Evolutionary conservation across 64 coral and sea anemone species (phyloP).

Genomic region (Acropora tenuis): DNA sequence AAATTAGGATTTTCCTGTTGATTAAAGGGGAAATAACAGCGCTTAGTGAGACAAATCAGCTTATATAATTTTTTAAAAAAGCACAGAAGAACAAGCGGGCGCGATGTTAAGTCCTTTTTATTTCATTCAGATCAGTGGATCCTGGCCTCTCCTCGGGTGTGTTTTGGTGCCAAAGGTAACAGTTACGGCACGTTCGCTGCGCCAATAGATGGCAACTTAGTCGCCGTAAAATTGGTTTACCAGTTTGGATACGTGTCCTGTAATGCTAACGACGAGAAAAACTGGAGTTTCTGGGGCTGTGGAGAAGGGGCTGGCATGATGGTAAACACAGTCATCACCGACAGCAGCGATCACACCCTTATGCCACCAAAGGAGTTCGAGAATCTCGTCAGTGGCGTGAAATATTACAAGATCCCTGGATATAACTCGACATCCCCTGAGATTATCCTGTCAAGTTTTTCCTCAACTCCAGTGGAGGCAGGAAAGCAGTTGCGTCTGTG

Average conservation of each 20-base stretch:
- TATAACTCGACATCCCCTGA: neutral
- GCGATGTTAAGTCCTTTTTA: neutral
- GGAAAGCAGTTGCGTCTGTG: conserved; percentile 11
- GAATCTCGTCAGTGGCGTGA: too few species aligned
- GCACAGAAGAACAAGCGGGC: too few species aligned
- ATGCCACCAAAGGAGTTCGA: neutral
- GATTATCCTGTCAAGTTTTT: conserved; percentile 2
- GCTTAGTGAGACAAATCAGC: too few species aligned
- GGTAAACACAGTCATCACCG: neutral
- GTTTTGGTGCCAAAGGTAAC: neutral
- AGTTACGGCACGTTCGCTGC: neutral
- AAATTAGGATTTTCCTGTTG: too few species aligned
- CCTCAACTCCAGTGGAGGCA: neutral
- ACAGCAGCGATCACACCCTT: neutral
- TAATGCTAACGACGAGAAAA: too few species aligned
- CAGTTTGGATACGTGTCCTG: neutral
- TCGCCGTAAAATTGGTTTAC: neutral
- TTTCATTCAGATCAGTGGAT: neutral
- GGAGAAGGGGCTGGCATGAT: neutral
- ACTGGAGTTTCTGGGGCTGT: conserved; percentile 4
- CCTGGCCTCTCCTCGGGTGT: neutral
- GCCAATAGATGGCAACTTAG: neutral
- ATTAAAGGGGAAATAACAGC: too few species aligned
- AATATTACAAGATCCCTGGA: neutral
- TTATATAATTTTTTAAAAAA: neutral